Conservation (phyloP, 2,113 vertebrate genomes). For the Larimichthys crocea region DNA sequence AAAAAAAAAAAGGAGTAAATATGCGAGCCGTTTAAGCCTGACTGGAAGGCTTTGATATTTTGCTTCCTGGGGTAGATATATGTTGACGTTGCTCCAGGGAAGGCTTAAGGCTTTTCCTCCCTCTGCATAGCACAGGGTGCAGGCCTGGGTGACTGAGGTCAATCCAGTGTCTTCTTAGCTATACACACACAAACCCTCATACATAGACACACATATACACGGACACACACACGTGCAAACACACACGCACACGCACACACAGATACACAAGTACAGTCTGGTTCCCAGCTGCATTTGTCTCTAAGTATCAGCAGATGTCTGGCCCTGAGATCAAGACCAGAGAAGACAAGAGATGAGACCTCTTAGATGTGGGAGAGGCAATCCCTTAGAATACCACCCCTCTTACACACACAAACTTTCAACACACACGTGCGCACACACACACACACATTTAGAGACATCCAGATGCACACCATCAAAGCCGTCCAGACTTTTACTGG, state of each 20-base stretch:
- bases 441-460: conserved; percentile 33
- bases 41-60: conserved; percentile 63
- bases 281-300: conserved; percentile 80
- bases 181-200: neutral
- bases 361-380: conserved; percentile 80
- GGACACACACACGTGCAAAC: conserved; percentile 11
- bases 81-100: conserved; percentile 57
- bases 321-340: conserved; percentile 82
- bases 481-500: conserved; percentile 62
- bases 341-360: conserved; percentile 76
- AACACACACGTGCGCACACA: neutral
- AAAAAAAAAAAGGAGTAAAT: conserved; percentile 47
- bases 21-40: conserved; percentile 35
- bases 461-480: conserved; percentile 61
- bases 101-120: conserved; percentile 65
- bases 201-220: conserved; percentile 10
- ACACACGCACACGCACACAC: conserved; percentile 9
- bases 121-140: conserved; percentile 57
- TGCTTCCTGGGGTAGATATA: conserved; percentile 62
- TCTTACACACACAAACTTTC: conserved; percentile 58
- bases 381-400: conserved; percentile 74
- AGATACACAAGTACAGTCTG: conserved; percentile 57
- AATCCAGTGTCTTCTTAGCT: conserved; percentile 37
- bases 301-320: conserved; percentile 85
- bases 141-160: conserved; percentile 62